A percentile compares a stretch with the other conserved stretches of the same genome.
Evolutionary conservation across 2,797 vertebrate species (phyloP).

Genomic region (Hapalemur alaotrensis): DNA sequence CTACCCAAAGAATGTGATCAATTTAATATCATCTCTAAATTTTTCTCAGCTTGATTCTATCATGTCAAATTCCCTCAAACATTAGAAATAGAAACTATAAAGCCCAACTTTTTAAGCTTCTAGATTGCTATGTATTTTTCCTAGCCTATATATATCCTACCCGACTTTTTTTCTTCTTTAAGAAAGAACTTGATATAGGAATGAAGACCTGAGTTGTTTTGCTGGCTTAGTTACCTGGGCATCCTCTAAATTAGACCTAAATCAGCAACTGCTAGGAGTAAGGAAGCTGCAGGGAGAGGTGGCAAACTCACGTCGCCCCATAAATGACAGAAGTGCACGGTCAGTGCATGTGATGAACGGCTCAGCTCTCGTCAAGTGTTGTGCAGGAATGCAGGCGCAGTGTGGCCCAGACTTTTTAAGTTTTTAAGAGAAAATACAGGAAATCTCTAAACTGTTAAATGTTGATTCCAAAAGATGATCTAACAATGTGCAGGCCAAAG

Average conservation of each 20-base stretch:
- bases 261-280: background rate
- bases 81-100: background rate
- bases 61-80: background rate
- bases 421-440: slow-evolving; percentile 60
- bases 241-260: background rate
- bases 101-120: background rate
- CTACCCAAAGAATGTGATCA: background rate
- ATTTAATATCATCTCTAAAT: background rate
- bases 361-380: background rate
- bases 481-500: slow-evolving; percentile 47
- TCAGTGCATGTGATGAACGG: background rate
- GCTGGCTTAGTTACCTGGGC: background rate
- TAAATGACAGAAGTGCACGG: rapidly evolving
- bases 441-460: slow-evolving; percentile 57
- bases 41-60: background rate
- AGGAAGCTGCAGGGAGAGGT: background rate
- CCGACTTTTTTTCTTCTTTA: background rate
- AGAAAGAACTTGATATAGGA: background rate
- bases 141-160: background rate
- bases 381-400: rapidly evolving
- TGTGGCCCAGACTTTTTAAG: background rate
- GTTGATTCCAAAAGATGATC: slow-evolving; percentile 11
- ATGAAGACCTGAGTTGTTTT: background rate
- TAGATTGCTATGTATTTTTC: background rate
- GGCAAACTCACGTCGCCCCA: background rate